Conservation (phyloP, 1,140 invertebrate genomes). For the Trichonephila inaurata region DNA sequence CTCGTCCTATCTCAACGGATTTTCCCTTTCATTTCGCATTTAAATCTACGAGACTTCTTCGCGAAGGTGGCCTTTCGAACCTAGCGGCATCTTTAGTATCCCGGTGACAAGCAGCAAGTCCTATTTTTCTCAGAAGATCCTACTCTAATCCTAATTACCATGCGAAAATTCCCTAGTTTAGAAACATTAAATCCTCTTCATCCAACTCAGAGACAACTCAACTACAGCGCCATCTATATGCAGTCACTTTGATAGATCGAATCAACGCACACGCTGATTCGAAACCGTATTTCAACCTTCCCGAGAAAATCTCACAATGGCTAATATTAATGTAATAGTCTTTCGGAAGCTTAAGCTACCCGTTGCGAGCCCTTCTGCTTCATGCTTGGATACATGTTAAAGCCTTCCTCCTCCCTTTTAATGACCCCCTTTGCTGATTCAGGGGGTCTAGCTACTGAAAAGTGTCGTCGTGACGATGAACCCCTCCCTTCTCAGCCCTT, state of each 20-base stretch:
- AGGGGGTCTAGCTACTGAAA: neutral
- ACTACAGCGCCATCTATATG: neutral
- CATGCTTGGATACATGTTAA: neutral
- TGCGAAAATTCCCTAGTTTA: conserved; percentile 8
- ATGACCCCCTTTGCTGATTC: neutral
- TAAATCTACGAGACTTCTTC: too few species aligned
- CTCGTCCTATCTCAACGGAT: too few species aligned
- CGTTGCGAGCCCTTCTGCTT: neutral
- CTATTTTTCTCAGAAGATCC: conserved; percentile 21
- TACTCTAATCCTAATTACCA: conserved; percentile 18
- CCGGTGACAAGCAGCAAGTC: neutral
- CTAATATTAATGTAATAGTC: conserved; percentile 27
- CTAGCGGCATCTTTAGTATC: neutral
- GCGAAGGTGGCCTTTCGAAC: too few species aligned
- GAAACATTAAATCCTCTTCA: neutral
- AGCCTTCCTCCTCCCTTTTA: neutral
- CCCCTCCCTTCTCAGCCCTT: too few species aligned
- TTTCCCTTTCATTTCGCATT: too few species aligned
- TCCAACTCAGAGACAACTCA: neutral
- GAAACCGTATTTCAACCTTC: neutral
- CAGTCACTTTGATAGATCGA: conserved; percentile 16
- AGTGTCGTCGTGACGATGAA: neutral
- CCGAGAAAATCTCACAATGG: conserved; percentile 16
- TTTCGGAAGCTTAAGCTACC: neutral
- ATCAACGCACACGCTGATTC: neutral